Evolutionary conservation across 1,140 invertebrate genomes (phyloP).

Genomic region (Apolygus lucorum): DNA sequence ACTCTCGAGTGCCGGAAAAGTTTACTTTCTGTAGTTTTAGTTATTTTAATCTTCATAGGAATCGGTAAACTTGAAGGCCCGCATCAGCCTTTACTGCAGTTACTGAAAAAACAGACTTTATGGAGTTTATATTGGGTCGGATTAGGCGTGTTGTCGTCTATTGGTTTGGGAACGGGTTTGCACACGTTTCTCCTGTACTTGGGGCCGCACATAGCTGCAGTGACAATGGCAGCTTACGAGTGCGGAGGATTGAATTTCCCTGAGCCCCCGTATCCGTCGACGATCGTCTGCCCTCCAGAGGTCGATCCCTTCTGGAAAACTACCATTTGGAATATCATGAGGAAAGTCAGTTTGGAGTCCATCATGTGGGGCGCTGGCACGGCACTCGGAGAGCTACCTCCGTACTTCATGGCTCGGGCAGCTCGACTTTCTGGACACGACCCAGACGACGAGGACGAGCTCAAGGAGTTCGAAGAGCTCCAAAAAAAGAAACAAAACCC

Average conservation of each 20-base stretch:
- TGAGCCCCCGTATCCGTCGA: conserved; percentile 79
- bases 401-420: conserved; percentile 95
- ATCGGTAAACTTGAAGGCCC: conserved; percentile 46
- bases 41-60: conserved; percentile 40
- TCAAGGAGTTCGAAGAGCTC: conserved; percentile 65
- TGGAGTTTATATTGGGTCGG: conserved; percentile 93
- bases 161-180: conserved; percentile 93
- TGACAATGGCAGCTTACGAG: conserved; percentile 97
- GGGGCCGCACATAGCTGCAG: conserved; percentile 82
- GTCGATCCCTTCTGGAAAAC: conserved; percentile 50
- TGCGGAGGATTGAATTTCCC: conserved; percentile 92
- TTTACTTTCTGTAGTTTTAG: conserved; percentile 34
- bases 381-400: conserved; percentile 91
- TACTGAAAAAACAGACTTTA: conserved; percentile 44
- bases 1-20: conserved; percentile 39
- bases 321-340: conserved; percentile 81
- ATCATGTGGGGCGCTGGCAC: conserved; percentile 98
- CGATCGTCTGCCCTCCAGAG: conserved; percentile 69
- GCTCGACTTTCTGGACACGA: conserved; percentile 67
- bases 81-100: conserved; percentile 48
- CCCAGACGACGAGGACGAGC: conserved; percentile 63
- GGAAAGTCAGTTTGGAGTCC: conserved; percentile 74
- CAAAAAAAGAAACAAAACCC: conserved; percentile 51
- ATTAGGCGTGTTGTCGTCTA: conserved; percentile 90
- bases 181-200: conserved; percentile 98